Percentiles rank a stretch among this genome's conserved stretches.
phyloP scores from a whole-genome alignment of 2,888 invertebrate genomes.

The Drosophila paranaensis region DNA sequence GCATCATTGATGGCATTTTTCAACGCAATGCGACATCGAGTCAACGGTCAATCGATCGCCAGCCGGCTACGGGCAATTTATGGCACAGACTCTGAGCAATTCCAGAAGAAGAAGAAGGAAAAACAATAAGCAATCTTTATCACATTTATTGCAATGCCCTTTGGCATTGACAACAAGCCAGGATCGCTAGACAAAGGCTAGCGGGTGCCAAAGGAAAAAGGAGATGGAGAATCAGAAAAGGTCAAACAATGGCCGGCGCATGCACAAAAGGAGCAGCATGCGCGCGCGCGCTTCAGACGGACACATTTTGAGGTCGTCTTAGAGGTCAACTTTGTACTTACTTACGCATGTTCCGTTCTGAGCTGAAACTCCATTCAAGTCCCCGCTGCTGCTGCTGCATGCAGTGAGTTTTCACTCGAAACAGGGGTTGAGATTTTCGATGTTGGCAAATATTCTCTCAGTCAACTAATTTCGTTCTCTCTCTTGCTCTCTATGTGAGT shows the following conservation, averaged over 20 bases:
- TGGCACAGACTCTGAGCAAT: conserved; percentile 62
- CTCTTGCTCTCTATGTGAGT: conserved; percentile 19
- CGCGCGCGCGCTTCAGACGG: conserved; percentile 92
- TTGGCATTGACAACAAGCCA: conserved; percentile 63
- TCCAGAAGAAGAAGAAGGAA: conserved; percentile 32
- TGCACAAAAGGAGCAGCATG: conserved; percentile 55
- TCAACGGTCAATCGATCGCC: conserved; percentile 41
- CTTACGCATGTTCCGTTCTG: conserved; percentile 38
- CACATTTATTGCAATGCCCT: conserved; percentile 74
- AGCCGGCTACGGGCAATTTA: conserved; percentile 66
- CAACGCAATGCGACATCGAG: conserved; percentile 43
- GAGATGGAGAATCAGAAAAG: conserved; percentile 54
- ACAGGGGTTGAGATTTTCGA: conserved; percentile 27
- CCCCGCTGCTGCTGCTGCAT: not conserved
- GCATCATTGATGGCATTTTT: conserved; percentile 69
- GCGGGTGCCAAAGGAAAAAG: conserved; percentile 56
- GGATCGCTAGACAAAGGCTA: conserved; percentile 55
- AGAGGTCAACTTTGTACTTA: conserved; percentile 70
- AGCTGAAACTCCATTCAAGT: conserved; percentile 14
- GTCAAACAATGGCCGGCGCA: conserved; percentile 66
- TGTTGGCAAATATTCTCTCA: conserved; percentile 2
- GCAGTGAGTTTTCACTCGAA: conserved; percentile 25
- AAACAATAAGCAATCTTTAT: conserved; percentile 69
- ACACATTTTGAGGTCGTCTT: conserved; percentile 75
- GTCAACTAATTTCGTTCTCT: no score